Evolutionary conservation across 2,888 invertebrate species (phyloP).

Genomic region (Electrophaes corylata): DNA sequence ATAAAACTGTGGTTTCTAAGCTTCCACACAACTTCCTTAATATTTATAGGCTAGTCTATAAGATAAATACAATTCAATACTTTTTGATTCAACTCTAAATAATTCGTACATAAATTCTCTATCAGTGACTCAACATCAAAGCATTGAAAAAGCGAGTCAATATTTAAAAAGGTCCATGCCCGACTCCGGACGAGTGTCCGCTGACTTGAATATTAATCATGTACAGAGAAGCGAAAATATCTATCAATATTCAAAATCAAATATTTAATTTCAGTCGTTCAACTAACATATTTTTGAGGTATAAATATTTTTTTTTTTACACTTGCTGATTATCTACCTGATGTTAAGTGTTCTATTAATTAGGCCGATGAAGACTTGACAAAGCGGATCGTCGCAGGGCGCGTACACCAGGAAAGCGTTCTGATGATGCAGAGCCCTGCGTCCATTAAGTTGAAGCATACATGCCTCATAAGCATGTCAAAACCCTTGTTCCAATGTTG

Average conservation of each 20-base stretch:
- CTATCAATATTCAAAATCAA: constrained; percentile 3
- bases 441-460: no score
- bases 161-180: constrained; percentile 36
- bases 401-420: no score
- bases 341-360: no score
- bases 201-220: constrained; percentile 64
- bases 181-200: constrained; percentile 51
- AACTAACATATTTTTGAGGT: background rate
- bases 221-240: constrained; percentile 8
- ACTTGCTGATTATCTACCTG: background rate
- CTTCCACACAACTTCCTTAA: no score
- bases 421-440: no score
- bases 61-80: background rate
- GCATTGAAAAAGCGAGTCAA: constrained; percentile 18
- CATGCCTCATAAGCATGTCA: no score
- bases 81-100: background rate
- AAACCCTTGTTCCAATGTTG: no score
- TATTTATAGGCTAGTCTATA: no score
- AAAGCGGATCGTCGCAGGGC: no score
- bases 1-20: background rate
- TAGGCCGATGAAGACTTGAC: no score
- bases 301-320: background rate
- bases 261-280: background rate
- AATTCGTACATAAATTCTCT: background rate
- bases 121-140: constrained; percentile 11